Evolutionary conservation across 1,140 invertebrate genomes (phyloP), one percentile per base, ranked within the genome.

Genomic region (Aricia agestis): DNA sequence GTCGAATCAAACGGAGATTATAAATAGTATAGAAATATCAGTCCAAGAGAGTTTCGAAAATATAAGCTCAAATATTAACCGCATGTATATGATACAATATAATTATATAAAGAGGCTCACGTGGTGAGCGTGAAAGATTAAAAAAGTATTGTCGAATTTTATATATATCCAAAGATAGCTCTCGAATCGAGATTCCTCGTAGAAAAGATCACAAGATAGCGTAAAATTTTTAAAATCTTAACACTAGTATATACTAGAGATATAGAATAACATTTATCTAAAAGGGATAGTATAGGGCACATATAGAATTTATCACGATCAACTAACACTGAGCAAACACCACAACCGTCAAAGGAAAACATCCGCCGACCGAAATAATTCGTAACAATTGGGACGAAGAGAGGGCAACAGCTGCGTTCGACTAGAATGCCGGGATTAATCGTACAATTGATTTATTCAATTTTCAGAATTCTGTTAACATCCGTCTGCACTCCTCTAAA

Each of bases 61-160:
- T 63, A 19, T 63, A 63, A 63, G 59, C 59, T 63, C 59, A 63
- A 63, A 63, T 59, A 18, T 59, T 31, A 45, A 69, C 59, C 36
- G 57, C 68, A n/a, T n/a, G 58, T 41, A 36, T 63, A 61, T 32
- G 1, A 52, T 52, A 52, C n/a, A n/a, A n/a, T 9, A 52, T 52
- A 52, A 52, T 52, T 52, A 36, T 69, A 58, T 42, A 63, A 69
- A 41, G 59, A 69, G 31, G 19, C 63, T 70, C 31, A 31, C 45
- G 66, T n/a, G 57, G 68, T 67, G 42, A 67, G 41, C 58, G 59
- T 70, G 79, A 78, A 85, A 78, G 68, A 70, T 78, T 82, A 82
- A 71, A 83, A 81, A 83, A 84, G 78, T 87, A 87, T 87, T 85
- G 82, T 85, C 84, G 79, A 82, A 82, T 65, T 66, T 82, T 81